Evolutionary conservation across 2,113 vertebrate species (phyloP).

Genomic region (Ellobius talpinus): DNA sequence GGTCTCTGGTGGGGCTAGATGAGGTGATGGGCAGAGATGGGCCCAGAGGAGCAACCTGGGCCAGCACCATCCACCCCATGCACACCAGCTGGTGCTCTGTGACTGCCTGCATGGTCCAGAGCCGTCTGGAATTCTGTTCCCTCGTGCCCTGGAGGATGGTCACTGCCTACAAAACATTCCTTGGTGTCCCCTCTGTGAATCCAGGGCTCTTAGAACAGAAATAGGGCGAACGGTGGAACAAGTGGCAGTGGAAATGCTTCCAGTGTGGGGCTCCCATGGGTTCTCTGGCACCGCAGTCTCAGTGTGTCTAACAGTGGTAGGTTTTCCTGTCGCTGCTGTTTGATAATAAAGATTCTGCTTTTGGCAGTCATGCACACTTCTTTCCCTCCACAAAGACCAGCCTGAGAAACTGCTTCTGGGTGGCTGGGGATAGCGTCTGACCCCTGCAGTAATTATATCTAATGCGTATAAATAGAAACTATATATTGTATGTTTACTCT

Average conservation of each 20-base stretch:
- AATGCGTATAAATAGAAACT: slow-evolving; percentile 79
- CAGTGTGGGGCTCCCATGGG: neutral
- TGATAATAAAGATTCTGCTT: slow-evolving; percentile 80
- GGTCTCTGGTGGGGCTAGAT: neutral
- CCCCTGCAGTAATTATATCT: slow-evolving; percentile 67
- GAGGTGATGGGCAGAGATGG: neutral
- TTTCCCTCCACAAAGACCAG: slow-evolving; percentile 36
- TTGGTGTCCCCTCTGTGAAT: neutral
- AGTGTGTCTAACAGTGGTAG: slow-evolving; percentile 42
- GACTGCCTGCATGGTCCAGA: neutral
- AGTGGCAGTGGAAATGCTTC: neutral
- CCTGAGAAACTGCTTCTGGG: slow-evolving; percentile 60
- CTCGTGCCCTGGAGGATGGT: neutral
- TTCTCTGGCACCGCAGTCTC: neutral
- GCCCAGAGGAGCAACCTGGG: neutral
- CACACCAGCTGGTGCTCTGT: neutral
- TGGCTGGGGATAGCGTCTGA: neutral
- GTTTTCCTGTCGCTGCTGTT: slow-evolving; percentile 70
- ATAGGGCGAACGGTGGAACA: neutral
- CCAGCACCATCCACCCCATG: neutral
- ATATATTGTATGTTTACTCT: slow-evolving; percentile 78
- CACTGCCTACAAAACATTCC: slow-evolving; percentile 16
- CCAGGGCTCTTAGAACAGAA: slow-evolving; percentile 2
- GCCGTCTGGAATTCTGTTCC: neutral
- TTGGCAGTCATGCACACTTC: slow-evolving; percentile 49